A percentile compares a stretch with the other conserved stretches of the same genome.
Evolutionary conservation across 64 coral and sea anemone genomes (phyloP).

Genomic region (Catalaphyllia jardinei): DNA sequence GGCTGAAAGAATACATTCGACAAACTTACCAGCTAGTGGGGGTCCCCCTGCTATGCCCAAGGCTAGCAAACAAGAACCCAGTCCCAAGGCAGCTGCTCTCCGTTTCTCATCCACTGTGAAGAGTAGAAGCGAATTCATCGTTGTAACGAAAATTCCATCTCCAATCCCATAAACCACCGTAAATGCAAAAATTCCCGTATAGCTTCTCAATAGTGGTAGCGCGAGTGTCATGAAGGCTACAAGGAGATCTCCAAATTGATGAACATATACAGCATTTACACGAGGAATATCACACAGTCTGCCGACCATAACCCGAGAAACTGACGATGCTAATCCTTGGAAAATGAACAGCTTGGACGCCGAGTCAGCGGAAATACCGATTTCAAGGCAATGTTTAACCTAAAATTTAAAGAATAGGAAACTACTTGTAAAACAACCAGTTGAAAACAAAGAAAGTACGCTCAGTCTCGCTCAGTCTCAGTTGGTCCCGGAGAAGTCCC

Average conservation of each 20-base stretch:
- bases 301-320: not conserved
- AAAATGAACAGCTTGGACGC: conserved; percentile 18
- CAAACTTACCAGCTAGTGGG: not conserved
- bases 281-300: not conserved
- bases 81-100: conserved; percentile 1
- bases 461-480: too few relatives aligned
- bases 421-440: too few relatives aligned
- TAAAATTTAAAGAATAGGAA: not conserved
- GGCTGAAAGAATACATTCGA: not conserved
- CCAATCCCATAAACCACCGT: not conserved
- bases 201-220: not conserved
- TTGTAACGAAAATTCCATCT: conserved; percentile 23
- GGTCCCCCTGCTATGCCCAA: not conserved
- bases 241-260: conserved; percentile 4
- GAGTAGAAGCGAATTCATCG: not conserved
- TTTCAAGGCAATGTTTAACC: conserved; percentile 1
- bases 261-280: conserved; percentile 2
- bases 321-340: not conserved
- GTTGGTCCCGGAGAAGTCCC: too few relatives aligned
- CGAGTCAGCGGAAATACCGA: conserved; percentile 21
- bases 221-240: not conserved
- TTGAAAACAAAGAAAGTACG: too few relatives aligned
- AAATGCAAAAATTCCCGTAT: not conserved
- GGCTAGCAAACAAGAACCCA: not conserved
- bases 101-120: not conserved